Evolutionary conservation across 2,113 vertebrate genomes (phyloP), one percentile per base, ranked within the genome.

Genomic region (Canis aureus): DNA sequence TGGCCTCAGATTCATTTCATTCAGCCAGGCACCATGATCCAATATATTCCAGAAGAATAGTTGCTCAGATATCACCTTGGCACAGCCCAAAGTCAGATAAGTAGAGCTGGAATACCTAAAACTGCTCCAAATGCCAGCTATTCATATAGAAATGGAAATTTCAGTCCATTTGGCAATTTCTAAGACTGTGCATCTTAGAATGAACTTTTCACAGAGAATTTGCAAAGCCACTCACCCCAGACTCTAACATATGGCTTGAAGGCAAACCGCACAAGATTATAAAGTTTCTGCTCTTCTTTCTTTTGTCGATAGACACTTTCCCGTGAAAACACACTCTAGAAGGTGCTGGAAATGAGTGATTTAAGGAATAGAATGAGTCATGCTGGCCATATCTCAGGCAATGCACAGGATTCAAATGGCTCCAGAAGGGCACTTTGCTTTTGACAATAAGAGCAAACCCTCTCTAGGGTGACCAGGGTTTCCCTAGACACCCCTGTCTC

Each of bases 191-290:
- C n/a, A 29, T 94, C 87, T 94, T 95, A 92, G 96, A 96, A 95
- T 81, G 92, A 95, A 94, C 64, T 94, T 97, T 97, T 91, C 94
- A 81, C 35, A 87, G 60, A 29, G 49, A 94, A 17, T 97, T 95
- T 95, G 60, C 73, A 93, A 79, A 92, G 67, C n/a, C 59, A 69
- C n/a, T 93, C 71, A 91, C 49, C 53, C 38, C 51, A 78, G 53
- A 62, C 49, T 62, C 64, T 74, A 67, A 90, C 87, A 66, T 5
- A 8, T 66, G 15, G 43, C 76, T 78, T 84, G 35, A 88, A 95
- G 80, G 97, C 94, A 96, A 87, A 92, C 71, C 67, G 27, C 79
- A 49, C 79, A 80, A 74, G 67, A 80, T 95, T 88, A 62, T 1
- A 19, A 57, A n/a, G 20, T 53, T 79, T n/a, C 32, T 74, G 62